A percentile compares a stretch with the other conserved stretches of the same genome.
These are phyloP conservation scores for Antennarius maculatus DNA, from an alignment of 2,797 vertebrate species.

Conservation along the genomic window DNA sequence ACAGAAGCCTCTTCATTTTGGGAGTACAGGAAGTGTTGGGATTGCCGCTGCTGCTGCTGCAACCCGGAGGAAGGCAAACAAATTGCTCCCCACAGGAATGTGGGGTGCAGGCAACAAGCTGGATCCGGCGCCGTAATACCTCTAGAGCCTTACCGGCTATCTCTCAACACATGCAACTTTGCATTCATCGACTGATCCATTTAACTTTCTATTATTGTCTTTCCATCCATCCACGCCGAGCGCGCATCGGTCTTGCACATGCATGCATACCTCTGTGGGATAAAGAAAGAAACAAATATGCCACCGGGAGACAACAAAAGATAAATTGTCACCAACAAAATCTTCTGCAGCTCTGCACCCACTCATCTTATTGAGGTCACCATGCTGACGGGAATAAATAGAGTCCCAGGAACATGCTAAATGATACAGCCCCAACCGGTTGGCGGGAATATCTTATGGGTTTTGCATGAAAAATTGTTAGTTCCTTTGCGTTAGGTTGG, in stretches of 20 bases:
- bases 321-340: conserved; percentile 36
- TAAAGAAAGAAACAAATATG: conserved; percentile 15
- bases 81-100: conserved; percentile 71
- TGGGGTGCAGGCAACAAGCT: conserved; percentile 47
- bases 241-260: neutral
- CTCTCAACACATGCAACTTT: conserved; percentile 24
- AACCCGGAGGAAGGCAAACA: conserved; percentile 67
- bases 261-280: neutral
- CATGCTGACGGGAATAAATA: conserved; percentile 34
- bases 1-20: conserved; percentile 74
- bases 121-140: conserved; percentile 43
- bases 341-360: conserved; percentile 25
- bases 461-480: conserved; percentile 43
- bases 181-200: conserved; percentile 38
- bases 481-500: conserved; percentile 14
- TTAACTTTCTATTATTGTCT: conserved; percentile 1
- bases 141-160: conserved; percentile 21
- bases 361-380: conserved; percentile 59
- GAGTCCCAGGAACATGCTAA: conserved; percentile 40
- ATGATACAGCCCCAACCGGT: conserved; percentile 34
- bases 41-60: conserved; percentile 28
- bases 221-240: neutral
- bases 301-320: conserved; percentile 1
- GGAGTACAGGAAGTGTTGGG: conserved; percentile 44
- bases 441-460: conserved; percentile 13